A percentile compares a stretch with the other conserved stretches of the same genome.
phyloP scores from a whole-genome alignment of 2,113 vertebrate species.

The zebrafish (Danio rerio) region GRCz12tu NC_133199.1:37772001-37772500 shows the following conservation, averaged over 20 bases:
- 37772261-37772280: background rate
- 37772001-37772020: background rate
- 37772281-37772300: background rate
- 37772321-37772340: too few relatives aligned
- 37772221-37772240: slow-evolving; percentile 78
- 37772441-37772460: too few relatives aligned
- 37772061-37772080: slow-evolving; percentile 78
- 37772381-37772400: too few relatives aligned
- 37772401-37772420: too few relatives aligned
- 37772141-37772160: slow-evolving; percentile 73
- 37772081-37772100: slow-evolving; percentile 69
- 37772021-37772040: background rate
- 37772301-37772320: too few relatives aligned
- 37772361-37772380: too few relatives aligned
- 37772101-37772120: slow-evolving; percentile 77
- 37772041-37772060: slow-evolving; percentile 49
- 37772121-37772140: slow-evolving; percentile 75
- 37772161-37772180: slow-evolving; percentile 78
- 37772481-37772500: too few relatives aligned
- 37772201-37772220: slow-evolving; percentile 68
- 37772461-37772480: too few relatives aligned
- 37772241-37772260: slow-evolving; percentile 68
- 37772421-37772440: too few relatives aligned
- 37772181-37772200: slow-evolving; percentile 69
- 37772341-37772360: background rate